phyloP scores from a whole-genome alignment of 2,113 vertebrate species.

The Seriola aureovittata region DNA sequence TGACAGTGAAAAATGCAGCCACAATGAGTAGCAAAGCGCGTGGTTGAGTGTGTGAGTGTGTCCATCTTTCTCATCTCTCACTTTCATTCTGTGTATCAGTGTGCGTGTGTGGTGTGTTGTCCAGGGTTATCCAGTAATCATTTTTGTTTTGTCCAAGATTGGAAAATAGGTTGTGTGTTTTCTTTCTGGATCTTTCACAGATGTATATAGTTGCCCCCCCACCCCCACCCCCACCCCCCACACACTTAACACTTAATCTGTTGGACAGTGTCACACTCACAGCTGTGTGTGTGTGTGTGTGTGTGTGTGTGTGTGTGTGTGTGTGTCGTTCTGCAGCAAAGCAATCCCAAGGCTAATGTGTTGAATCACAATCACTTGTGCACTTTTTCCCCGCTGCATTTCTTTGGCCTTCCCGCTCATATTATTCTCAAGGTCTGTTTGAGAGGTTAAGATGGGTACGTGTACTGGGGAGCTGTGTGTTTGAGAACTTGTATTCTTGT shows the following conservation, averaged over 20 bases:
- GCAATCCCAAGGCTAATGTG: conserved; percentile 16
- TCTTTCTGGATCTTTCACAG: conserved; percentile 14
- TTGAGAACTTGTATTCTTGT: not conserved
- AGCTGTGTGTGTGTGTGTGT: conserved; percentile 17
- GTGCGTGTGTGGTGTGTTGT: not conserved
- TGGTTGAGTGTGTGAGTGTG: conserved; percentile 4
- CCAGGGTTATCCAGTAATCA: conserved; percentile 24
- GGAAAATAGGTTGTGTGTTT: conserved; percentile 12
- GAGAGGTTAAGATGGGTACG: not conserved
- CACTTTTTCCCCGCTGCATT: not conserved
- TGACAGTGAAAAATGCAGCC: conserved; percentile 64
- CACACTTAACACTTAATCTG: conserved; percentile 18
- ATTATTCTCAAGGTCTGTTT: conserved; percentile 9
- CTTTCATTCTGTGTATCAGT: conserved; percentile 36
- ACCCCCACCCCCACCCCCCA: not conserved
- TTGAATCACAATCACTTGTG: conserved; percentile 13
- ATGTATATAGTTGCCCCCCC: conserved; percentile 17
- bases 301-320: conserved; percentile 18
- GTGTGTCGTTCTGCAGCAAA: not conserved
- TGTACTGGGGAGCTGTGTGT: not conserved
- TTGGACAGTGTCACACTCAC: not conserved
- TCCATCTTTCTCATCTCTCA: conserved; percentile 36
- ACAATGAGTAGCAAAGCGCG: conserved; percentile 41
- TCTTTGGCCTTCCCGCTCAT: conserved; percentile 3
- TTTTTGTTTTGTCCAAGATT: conserved; percentile 20